Base-by-base conservation (phyloP, 2,797 vertebrate genomes). In the Rhinella marina region DNA sequence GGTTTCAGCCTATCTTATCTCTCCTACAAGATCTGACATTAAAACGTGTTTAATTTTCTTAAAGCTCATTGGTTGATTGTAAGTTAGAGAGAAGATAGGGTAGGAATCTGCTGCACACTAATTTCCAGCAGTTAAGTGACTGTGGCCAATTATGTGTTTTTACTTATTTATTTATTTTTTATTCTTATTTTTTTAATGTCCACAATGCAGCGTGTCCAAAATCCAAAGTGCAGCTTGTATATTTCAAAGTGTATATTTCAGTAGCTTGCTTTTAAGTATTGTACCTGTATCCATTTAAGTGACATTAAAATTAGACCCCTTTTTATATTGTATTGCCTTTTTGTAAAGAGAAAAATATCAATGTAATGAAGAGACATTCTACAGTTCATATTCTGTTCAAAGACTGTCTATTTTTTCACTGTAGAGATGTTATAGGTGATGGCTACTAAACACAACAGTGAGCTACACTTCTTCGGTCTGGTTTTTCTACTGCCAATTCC, bases 391-490 rank as follows among this genome's bases (percentile, higher is more conserved):
- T 97, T 97, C 95, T 94, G 95, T 97, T 97, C 89, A 97, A 97
- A 97, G 95, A 97, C 97, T 95, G 97, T 97, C 96, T 97, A 96
- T 97, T 97, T 98, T 98, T 98, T 98, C 97, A 97, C 96, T 93
- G 95, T 96, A 96, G 96, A 96, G 95, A 95, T 93, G 93, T 95
- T 96, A 92, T 84, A 93, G 95, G 96, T 94, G 95, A 94, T 92
- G 90, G 92, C 91, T 89, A 90, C 90, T 95, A 95, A 95, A 96
- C 94, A 95, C 32, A 90, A 91, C 85, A 82, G 91, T 90, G 66
- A 87, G 87, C 90, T 87, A 89, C 92, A 90, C 86, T 88, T 91
- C 90, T 87, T 87, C 82, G 91, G 91, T 89, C 82, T 91, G 92
- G 92, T 93, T 92, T 77, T 92, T 92, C 92, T 93, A 94, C 92